phyloP scores from a whole-genome alignment of 2,113 vertebrate genomes.

The Platysternon megacephalum region DNA sequence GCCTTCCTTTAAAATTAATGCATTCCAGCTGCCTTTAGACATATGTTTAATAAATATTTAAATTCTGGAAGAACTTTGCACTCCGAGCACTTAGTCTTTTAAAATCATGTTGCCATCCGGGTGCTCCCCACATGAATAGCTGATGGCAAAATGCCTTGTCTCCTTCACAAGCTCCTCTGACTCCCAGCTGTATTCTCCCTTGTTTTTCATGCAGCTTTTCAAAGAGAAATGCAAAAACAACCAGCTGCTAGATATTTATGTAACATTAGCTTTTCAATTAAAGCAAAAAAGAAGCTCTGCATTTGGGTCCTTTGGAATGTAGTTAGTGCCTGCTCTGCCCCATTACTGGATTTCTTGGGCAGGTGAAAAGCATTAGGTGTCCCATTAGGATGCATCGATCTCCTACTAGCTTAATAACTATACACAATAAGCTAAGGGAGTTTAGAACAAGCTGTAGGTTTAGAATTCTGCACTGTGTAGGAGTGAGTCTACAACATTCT shows the following conservation, averaged over 20 bases:
- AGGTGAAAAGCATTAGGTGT: background rate
- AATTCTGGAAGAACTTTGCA: slow-evolving; percentile 29
- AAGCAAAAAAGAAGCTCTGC: slow-evolving; percentile 43
- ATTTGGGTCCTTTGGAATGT: slow-evolving; percentile 36
- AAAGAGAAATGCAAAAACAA: slow-evolving; percentile 51
- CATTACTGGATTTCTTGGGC: slow-evolving; percentile 20
- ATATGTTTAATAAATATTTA: slow-evolving; percentile 41
- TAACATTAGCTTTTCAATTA: slow-evolving; percentile 66
- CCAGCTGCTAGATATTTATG: slow-evolving; percentile 68
- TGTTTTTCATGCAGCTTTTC: slow-evolving; percentile 57
- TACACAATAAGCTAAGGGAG: background rate
- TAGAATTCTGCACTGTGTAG: background rate
- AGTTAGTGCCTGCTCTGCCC: slow-evolving; percentile 37
- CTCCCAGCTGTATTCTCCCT: slow-evolving; percentile 59
- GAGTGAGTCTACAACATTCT: background rate
- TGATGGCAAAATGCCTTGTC: slow-evolving; percentile 52
- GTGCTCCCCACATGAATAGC: background rate
- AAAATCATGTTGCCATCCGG: slow-evolving; percentile 8
- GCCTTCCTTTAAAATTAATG: slow-evolving; percentile 9
- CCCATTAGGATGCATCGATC: slow-evolving; percentile 33
- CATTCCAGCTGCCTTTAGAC: background rate
- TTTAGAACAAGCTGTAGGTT: background rate
- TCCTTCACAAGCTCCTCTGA: slow-evolving; percentile 62
- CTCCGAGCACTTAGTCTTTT: slow-evolving; percentile 35
- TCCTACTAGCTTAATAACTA: slow-evolving; percentile 20